Evolutionary conservation across 2,888 invertebrate genomes (phyloP), one percentile per base, ranked within the genome.

Genomic region (Ctenicera cuprea): DNA sequence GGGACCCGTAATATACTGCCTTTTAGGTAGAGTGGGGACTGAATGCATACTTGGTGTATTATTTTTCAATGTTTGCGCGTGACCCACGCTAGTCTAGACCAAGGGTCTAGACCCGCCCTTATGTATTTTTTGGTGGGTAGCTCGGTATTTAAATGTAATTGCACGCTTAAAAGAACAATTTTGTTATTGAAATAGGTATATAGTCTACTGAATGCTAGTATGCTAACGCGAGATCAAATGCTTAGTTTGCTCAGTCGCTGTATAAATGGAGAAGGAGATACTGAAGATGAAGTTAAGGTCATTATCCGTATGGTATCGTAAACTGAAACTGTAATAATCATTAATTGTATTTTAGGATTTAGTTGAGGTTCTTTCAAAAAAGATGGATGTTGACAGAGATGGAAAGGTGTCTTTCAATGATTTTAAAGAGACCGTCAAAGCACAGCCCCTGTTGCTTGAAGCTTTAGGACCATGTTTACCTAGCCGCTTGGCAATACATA

Each of bases 391-490:
- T 0, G 95, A 95, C 82, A 88, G 92, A 74, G 95, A 95, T 81
- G 94, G 94, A 0, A 88, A 91, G 70, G 91, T 95, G 22, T 93
- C 92, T 14, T 92, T 90, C 77, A 87, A 89, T 1, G 94, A 94
- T 82, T 94, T 92, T 82, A 88, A 89, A 45, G 84, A 88, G 12
- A 89, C 93, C 0, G 92, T 95, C 0, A 77, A 87, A 30, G 88
- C 88, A 62, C 92, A 93, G 9, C 92, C 93, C 0, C 88, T 92
- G 64, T 85, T 95, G 22, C 82, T 95, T 61, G 93, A 95, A 83
- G 90, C 91, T 50, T 89, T 95, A 48, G 95, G 95, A 0, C 91
- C 91, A 78, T 93, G 94, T 78, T 86, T 95, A 14, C 95, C 95
- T 0, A 90, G 90, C 65, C 86, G 89, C 76, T 84, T 88, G 0